These are phyloP conservation scores for Drosophila tristis DNA, from an alignment of 1,140 invertebrate species.

Conservation along the genomic window DNA sequence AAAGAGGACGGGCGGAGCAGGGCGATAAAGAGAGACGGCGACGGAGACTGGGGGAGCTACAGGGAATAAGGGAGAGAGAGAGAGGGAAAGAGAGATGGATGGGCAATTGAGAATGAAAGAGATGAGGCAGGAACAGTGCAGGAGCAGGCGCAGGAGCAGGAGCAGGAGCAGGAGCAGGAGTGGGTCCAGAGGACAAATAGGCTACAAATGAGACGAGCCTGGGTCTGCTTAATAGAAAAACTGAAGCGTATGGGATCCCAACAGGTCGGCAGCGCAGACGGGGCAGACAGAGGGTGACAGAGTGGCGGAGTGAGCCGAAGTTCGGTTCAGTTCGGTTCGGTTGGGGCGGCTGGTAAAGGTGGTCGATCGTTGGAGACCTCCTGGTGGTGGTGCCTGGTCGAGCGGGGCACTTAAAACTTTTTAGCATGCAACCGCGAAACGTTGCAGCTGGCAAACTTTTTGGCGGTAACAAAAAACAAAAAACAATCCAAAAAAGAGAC, in stretches of 20 bases:
- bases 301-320: not conserved
- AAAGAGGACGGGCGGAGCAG: conserved; percentile 1
- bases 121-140: not conserved
- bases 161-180: not conserved
- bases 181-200: conserved; percentile 64
- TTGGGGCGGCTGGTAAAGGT: conserved; percentile 11
- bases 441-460: conserved; percentile 71
- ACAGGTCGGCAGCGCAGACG: not conserved
- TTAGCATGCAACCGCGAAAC: conserved; percentile 75
- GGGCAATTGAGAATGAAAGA: no score
- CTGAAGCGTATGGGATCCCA: conserved; percentile 63
- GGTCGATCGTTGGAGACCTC: not conserved
- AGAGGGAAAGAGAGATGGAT: not conserved
- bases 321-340: not conserved
- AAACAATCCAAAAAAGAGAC: conserved; percentile 1
- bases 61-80: no score
- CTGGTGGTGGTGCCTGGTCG: conserved; percentile 30
- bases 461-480: conserved; percentile 17
- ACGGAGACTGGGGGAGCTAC: no score
- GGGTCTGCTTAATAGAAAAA: conserved; percentile 75
- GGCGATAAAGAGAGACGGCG: not conserved
- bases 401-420: conserved; percentile 79
- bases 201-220: conserved; percentile 78
- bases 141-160: not conserved
- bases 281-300: not conserved